These are phyloP conservation scores for Patella depressa DNA, from an alignment of 2,888 invertebrate genomes.

Conservation along the genomic window DNA sequence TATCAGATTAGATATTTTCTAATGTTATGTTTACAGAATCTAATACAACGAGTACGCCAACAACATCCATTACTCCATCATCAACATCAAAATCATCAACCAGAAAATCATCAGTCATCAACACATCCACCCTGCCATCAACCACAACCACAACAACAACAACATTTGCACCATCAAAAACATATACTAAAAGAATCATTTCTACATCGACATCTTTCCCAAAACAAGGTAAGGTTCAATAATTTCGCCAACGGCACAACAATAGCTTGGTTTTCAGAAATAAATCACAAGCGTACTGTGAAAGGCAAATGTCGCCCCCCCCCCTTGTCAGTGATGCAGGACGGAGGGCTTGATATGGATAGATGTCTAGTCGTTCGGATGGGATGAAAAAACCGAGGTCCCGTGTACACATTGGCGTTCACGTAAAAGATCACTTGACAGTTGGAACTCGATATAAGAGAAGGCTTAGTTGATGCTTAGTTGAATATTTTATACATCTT, in stretches of 20 bases:
- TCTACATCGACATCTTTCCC: background rate
- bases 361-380: no score
- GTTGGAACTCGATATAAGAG: no score
- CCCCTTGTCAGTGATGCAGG: no score
- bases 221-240: background rate
- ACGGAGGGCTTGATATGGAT: no score
- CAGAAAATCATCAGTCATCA: background rate
- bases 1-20: no score
- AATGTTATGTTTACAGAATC: background rate
- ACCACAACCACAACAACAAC: background rate
- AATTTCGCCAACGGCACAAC: background rate
- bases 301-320: no score
- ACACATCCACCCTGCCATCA: background rate
- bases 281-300: background rate
- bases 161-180: slow-evolving; percentile 3
- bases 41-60: background rate
- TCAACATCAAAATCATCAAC: background rate
- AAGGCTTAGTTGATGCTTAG: no score
- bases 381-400: no score
- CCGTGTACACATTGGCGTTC: no score
- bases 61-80: background rate
- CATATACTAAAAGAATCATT: background rate
- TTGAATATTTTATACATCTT: no score
- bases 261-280: background rate
- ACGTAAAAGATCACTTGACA: no score